These are phyloP conservation scores for Ranitomeya variabilis DNA, from an alignment of 2,113 vertebrate genomes.

Conservation along the genomic window DNA sequence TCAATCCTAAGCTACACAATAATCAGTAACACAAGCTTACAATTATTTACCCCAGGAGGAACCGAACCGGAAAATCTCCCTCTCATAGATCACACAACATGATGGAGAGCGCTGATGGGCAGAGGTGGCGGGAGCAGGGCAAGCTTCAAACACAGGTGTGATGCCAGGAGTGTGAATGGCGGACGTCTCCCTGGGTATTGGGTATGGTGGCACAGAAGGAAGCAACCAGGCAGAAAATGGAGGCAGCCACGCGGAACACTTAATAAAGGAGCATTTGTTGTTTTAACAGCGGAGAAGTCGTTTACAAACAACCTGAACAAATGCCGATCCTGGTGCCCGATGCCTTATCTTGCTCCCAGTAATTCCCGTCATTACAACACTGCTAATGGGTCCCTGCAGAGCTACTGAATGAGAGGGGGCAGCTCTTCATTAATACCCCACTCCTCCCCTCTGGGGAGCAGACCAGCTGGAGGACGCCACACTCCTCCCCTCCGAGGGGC, in stretches of 20 bases:
- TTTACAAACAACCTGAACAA: not conserved
- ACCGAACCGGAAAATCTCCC: not conserved
- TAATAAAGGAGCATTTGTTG: conserved; percentile 3
- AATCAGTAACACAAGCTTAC: not conserved
- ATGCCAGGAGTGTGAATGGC: not conserved
- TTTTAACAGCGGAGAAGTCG: not conserved
- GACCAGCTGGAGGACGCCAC: no score
- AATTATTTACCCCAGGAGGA: not conserved
- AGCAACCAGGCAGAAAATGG: not conserved
- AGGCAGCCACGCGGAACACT: conserved; percentile 3
- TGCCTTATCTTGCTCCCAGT: not conserved
- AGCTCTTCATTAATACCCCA: no score
- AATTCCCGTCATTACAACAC: conserved; percentile 12
- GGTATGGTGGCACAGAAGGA: not conserved
- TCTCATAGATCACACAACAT: not conserved
- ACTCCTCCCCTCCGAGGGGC: no score
- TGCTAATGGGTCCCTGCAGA: conserved; percentile 4
- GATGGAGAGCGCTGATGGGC: not conserved
- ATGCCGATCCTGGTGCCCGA: not conserved
- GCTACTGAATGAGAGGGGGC: no score
- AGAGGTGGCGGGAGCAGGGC: not conserved
- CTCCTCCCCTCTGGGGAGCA: no score
- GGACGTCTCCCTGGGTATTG: not conserved
- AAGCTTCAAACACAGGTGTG: not conserved
- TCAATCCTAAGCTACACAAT: not conserved